Conservation (phyloP, 2,888 invertebrate species). For the Yponomeuta plumbellus region DNA sequence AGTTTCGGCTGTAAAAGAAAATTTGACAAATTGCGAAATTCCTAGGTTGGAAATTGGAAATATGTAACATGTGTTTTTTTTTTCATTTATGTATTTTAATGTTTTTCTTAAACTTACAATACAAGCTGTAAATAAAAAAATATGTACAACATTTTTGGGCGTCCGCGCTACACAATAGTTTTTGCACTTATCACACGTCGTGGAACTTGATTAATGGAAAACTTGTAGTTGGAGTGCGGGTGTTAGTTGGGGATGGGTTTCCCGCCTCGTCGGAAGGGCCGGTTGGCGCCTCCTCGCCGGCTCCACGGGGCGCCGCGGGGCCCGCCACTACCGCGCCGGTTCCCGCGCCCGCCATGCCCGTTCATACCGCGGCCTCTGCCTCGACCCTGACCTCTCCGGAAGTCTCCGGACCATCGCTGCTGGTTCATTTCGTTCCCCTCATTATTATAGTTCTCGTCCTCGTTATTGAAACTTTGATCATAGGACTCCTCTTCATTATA, state of each 20-base stretch:
- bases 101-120: constrained; percentile 55
- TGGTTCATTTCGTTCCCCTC: constrained; percentile 49
- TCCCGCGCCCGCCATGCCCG: constrained; percentile 51
- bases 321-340: constrained; percentile 44
- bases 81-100: constrained; percentile 56
- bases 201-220: constrained; percentile 40
- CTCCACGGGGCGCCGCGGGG: constrained; percentile 49
- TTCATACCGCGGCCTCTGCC: constrained; percentile 62
- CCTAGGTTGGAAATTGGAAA: not conserved
- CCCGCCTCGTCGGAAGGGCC: constrained; percentile 61
- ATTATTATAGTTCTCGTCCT: constrained; percentile 27
- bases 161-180: constrained; percentile 49
- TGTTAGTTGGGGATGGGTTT: constrained; percentile 53
- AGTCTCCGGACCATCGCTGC: constrained; percentile 50
- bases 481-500: constrained; percentile 45
- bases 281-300: constrained; percentile 39
- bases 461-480: constrained; percentile 41
- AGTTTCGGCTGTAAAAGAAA: constrained; percentile 23
- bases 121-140: constrained; percentile 63
- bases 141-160: constrained; percentile 65
- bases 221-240: not conserved
- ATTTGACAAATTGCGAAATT: constrained; percentile 16
- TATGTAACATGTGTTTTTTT: constrained; percentile 32
- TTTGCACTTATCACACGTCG: constrained; percentile 52
- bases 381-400: constrained; percentile 42